These are phyloP conservation scores for Pygoscelis antarcticus DNA, from an alignment of 2,113 vertebrate species.

Conservation along the genomic window DNA sequence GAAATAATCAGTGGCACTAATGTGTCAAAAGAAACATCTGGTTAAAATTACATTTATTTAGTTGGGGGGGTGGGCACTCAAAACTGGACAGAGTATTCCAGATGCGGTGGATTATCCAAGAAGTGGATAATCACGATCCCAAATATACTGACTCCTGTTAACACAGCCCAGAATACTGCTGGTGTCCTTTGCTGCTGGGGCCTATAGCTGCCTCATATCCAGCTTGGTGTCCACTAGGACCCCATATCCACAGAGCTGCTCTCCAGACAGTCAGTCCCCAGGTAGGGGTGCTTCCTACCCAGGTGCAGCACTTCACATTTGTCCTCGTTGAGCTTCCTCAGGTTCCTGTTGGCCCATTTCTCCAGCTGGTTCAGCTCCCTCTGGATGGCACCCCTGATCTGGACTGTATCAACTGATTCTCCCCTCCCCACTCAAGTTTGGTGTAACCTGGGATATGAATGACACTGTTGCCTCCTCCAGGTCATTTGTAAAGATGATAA, in stretches of 20 bases:
- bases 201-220: neutral
- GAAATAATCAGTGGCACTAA: neutral
- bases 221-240: neutral
- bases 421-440: neutral
- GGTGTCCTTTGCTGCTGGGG: neutral
- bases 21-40: neutral
- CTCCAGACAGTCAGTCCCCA: neutral
- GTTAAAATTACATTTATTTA: neutral
- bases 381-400: neutral
- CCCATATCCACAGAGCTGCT: neutral
- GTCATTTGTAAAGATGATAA: neutral
- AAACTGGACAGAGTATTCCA: neutral
- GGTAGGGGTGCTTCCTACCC: neutral
- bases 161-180: neutral
- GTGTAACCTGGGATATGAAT: neutral
- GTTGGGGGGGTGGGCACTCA: accelerated
- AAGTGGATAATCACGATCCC: neutral
- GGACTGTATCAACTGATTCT: neutral
- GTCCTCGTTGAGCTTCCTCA: neutral
- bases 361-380: neutral
- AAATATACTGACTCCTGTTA: neutral
- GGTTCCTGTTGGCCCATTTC: neutral
- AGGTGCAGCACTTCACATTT: neutral
- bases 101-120: neutral
- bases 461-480: neutral